Evolutionary conservation across 2,888 invertebrate species (phyloP), one percentile per base, ranked within the genome.

Genomic region (Ellobium chinense): DNA sequence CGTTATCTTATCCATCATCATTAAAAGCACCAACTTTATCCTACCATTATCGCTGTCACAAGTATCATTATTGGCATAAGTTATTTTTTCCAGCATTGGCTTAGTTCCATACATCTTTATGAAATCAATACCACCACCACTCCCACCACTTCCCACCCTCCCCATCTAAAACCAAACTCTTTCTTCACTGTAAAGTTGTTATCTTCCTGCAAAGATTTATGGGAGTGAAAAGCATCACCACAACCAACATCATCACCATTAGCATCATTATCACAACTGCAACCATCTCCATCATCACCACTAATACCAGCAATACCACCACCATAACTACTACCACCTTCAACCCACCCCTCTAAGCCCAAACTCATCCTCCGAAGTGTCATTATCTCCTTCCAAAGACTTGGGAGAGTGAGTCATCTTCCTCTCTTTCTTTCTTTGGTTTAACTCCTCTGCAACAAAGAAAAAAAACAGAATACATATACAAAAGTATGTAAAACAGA

Each of bases 341-440:
- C 66, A 14, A 2, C 70, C 36, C 66, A 65, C 62, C 75, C 76
- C 79, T 79, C 78, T 58, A n/a, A 80, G 69, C 3, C 80, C 34
- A 24, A 80, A 72, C 68, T 85, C 84, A 65, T 85, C 84, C 39
- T 85, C 84, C 1, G 84, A 85, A 14, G 84, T 85, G 37, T 85
- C 84, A 27, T 72, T 65, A 46, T 83, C 83, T n/a, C 62, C n/a
- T 9, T 78, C 80, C 24, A 56, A 58, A 18, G 81, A 73, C 24
- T 78, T 70, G 3, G 81, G 78, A 27, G 84, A 83, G 7, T 83
- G 72, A 21, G 78, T 66, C 27, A 63, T 37, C 72, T 65, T 65
- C 56, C 37, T 65, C 37, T 83, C 81, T 54, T 36, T 77, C 72
- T 73, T 80, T 54, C 65, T 83, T 27, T 77, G 36, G 21, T n/a